These are phyloP conservation scores for Zophobas morio DNA, from an alignment of 1,140 invertebrate species.

Conservation along the genomic window DNA sequence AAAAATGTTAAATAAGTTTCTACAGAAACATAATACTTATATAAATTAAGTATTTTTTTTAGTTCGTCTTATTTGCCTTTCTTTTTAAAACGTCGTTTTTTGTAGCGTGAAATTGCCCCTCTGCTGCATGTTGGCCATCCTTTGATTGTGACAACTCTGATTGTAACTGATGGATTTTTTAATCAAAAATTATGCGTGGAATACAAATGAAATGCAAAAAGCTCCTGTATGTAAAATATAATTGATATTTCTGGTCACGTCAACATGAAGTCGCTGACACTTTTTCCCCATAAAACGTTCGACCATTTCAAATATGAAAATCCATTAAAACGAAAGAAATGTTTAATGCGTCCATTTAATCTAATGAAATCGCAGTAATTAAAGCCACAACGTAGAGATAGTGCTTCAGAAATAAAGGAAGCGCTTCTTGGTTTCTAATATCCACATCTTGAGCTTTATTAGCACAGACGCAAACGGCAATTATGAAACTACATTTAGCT, in stretches of 20 bases:
- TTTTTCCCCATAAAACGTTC: background rate
- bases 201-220: slow-evolving; percentile 34
- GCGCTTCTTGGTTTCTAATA: background rate
- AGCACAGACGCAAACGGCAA: background rate
- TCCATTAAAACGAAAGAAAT: too few species aligned
- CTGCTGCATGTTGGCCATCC: too few species aligned
- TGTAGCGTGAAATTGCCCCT: too few species aligned
- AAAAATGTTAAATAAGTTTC: too few species aligned
- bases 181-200: slow-evolving; percentile 20
- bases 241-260: slow-evolving; percentile 30
- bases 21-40: too few species aligned
- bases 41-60: too few species aligned
- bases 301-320: background rate
- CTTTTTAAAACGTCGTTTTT: too few species aligned
- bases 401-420: background rate
- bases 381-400: background rate
- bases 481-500: background rate
- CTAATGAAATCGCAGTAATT: background rate
- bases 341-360: too few species aligned
- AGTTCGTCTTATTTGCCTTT: too few species aligned
- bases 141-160: background rate
- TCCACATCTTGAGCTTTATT: background rate
- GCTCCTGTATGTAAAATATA: slow-evolving; percentile 22
- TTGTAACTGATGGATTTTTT: slow-evolving; percentile 25
- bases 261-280: background rate